Evolutionary conservation across 2,113 vertebrate genomes (phyloP).

Genomic region (Syrmaticus mikado): DNA sequence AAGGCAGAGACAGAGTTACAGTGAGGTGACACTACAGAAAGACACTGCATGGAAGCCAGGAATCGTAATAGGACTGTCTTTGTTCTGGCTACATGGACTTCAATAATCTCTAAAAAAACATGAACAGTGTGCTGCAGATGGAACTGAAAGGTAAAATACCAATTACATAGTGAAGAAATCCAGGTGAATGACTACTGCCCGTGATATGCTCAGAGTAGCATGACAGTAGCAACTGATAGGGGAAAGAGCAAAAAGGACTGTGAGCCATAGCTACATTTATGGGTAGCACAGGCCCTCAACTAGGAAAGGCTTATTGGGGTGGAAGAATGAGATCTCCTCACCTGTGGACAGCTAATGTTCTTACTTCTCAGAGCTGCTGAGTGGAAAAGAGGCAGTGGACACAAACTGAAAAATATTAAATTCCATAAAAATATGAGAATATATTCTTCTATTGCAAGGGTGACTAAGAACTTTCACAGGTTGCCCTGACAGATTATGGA

Average conservation of each 20-base stretch:
- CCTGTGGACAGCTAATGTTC: no score
- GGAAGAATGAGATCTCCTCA: background rate
- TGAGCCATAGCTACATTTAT: background rate
- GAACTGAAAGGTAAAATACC: background rate
- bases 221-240: background rate
- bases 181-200: background rate
- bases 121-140: background rate
- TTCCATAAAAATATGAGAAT: background rate
- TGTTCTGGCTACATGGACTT: background rate
- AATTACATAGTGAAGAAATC: background rate
- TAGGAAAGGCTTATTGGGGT: background rate
- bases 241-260: background rate
- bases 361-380: background rate
- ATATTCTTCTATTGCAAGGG: background rate
- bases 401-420: background rate
- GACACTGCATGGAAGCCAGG: background rate
- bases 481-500: background rate
- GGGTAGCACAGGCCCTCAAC: background rate
- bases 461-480: background rate
- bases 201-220: fast-evolving
- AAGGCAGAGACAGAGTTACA: background rate
- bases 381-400: background rate
- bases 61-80: background rate
- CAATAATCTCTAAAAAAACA: background rate
- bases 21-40: background rate